Evolutionary conservation across 1,140 invertebrate genomes (phyloP).

Genomic region (Ephestia elutella): DNA sequence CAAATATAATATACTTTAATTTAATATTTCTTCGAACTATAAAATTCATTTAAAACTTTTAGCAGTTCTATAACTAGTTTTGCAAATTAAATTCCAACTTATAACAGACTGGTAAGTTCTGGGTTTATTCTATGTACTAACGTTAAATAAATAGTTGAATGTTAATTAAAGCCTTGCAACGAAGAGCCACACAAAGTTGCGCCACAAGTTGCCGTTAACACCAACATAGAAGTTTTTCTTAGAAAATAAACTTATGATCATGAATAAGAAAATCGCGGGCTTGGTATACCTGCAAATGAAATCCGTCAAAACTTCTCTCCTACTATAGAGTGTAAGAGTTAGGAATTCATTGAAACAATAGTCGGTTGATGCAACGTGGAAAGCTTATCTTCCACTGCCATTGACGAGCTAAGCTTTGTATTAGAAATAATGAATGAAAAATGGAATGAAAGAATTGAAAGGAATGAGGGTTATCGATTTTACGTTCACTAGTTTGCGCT

Average conservation of each 20-base stretch:
- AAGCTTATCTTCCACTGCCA: not conserved
- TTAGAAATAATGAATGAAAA: no score
- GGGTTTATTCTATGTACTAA: not conserved
- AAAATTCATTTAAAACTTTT: not conserved
- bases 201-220: not conserved
- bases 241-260: constrained; percentile 19
- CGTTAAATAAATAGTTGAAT: not conserved
- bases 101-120: not conserved
- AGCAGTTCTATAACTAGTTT: not conserved
- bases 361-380: constrained; percentile 15
- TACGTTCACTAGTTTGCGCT: no score
- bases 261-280: constrained; percentile 14
- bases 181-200: not conserved
- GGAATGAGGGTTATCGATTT: no score
- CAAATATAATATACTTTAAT: no score
- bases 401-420: not conserved
- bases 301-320: no score
- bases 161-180: not conserved
- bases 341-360: constrained; percentile 26
- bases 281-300: constrained; percentile 10
- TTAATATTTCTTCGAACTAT: not conserved
- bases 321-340: constrained; percentile 12
- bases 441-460: no score
- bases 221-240: not conserved
- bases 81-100: constrained; percentile 1